Evolutionary conservation across 2,113 vertebrate genomes (phyloP).

Genomic region (Orthonyx spaldingii): DNA sequence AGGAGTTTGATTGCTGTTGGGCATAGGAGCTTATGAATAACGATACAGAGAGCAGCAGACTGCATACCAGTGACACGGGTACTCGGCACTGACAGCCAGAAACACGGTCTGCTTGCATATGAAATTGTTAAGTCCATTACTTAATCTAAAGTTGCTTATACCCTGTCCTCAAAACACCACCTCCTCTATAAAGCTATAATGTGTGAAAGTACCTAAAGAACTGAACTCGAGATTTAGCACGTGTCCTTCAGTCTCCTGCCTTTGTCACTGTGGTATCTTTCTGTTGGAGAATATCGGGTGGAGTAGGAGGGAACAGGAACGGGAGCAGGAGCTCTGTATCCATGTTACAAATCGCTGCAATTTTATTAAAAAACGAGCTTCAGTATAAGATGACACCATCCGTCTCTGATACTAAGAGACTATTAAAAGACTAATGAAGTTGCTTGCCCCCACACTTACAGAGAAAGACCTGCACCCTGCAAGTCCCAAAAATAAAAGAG

Average conservation of each 20-base stretch:
- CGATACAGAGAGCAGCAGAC: slow-evolving; percentile 7
- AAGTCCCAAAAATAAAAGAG: slow-evolving; percentile 9
- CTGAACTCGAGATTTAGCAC: not conserved
- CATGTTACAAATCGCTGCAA: not conserved
- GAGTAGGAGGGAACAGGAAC: slow-evolving; percentile 13
- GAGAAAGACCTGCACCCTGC: not conserved
- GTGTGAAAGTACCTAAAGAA: not conserved
- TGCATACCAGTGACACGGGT: not conserved
- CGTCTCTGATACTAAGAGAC: not conserved
- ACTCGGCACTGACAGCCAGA: not conserved
- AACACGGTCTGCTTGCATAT: not conserved
- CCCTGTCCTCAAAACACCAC: not conserved
- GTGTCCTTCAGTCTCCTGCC: not conserved
- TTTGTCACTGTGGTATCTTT: not conserved
- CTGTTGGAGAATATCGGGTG: not conserved
- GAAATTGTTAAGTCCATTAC: not conserved
- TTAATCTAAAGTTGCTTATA: not conserved
- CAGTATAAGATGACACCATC: not conserved
- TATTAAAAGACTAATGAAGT: slow-evolving; percentile 22
- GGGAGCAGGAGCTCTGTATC: not conserved
- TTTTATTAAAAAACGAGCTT: slow-evolving; percentile 2
- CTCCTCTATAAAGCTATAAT: not conserved
- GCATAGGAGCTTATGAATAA: slow-evolving; percentile 24
- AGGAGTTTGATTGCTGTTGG: not conserved
- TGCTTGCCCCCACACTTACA: not conserved